phyloP scores from a whole-genome alignment of 2,888 invertebrate genomes.

The Torymus aiolomorphi region DNA sequence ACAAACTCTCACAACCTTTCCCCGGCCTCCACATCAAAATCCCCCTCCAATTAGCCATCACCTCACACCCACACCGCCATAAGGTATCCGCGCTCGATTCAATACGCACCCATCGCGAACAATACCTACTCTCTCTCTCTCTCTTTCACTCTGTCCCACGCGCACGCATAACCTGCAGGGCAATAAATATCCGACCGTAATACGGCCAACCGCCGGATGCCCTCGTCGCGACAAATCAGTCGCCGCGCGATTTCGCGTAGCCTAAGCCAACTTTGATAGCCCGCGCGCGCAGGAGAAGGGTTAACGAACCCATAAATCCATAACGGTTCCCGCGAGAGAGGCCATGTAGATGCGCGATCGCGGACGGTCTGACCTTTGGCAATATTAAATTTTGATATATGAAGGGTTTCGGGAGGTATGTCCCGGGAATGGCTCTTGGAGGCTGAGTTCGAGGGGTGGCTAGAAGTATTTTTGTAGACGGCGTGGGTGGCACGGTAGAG shows the following conservation, averaged over 20 bases:
- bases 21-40: too few relatives aligned
- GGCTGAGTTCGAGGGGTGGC: not conserved
- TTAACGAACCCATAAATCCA: conserved; percentile 65
- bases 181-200: conserved; percentile 19
- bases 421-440: not conserved
- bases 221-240: conserved; percentile 60
- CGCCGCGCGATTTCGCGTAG: conserved; percentile 39
- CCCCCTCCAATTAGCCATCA: too few relatives aligned
- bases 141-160: too few relatives aligned
- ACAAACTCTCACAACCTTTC: too few relatives aligned
- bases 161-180: too few relatives aligned
- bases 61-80: too few relatives aligned
- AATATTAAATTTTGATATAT: conserved; percentile 49
- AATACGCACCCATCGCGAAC: not conserved
- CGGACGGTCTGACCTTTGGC: conserved; percentile 7
- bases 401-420: not conserved
- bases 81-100: not conserved
- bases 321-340: conserved; percentile 55
- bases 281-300: conserved; percentile 51
- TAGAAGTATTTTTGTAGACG: too few relatives aligned
- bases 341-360: conserved; percentile 16
- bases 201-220: not conserved
- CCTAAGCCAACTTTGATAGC: conserved; percentile 57
- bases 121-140: not conserved
- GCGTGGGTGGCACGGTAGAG: too few relatives aligned